Percentiles rank a stretch among this genome's conserved stretches.
Evolutionary conservation across 1,140 invertebrate species (phyloP).

Genomic region (Calliopsis andreniformis): DNA sequence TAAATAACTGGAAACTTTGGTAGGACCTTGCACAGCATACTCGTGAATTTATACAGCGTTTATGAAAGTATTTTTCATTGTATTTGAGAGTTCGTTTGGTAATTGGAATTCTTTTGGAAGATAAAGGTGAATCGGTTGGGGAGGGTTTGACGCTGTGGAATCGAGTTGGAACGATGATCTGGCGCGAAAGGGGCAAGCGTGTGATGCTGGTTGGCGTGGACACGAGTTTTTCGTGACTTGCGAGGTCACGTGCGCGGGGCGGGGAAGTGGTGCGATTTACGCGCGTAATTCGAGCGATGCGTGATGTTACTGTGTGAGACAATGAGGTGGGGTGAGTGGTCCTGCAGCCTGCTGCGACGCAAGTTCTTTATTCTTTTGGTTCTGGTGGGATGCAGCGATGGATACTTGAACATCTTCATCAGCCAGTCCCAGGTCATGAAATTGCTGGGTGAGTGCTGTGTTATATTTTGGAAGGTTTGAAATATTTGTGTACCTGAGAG

Average conservation of each 20-base stretch:
- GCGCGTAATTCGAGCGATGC: constrained; percentile 42
- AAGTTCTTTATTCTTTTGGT: constrained; percentile 71
- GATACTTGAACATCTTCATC: constrained; percentile 89
- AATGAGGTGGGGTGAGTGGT: constrained; percentile 76
- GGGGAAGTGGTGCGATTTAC: not conserved
- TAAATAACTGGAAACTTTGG: no score
- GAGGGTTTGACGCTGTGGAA: not conserved
- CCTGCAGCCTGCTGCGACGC: constrained; percentile 70
- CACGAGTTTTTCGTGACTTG: not conserved
- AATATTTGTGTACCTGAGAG: not conserved
- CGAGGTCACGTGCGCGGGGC: constrained; percentile 1
- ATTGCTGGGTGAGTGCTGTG: constrained; percentile 87
- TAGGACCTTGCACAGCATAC: no score
- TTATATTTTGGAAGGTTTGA: not conserved
- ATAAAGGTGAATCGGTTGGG: not conserved
- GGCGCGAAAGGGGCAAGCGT: not conserved
- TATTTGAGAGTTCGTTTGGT: no score
- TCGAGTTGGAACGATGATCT: constrained; percentile 36
- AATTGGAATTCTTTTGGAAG: no score
- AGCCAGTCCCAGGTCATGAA: constrained; percentile 89
- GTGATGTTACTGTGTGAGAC: constrained; percentile 69
- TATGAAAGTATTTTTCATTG: no score
- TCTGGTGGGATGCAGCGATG: constrained; percentile 74
- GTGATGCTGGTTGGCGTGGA: not conserved
- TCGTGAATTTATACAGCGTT: no score